Evolutionary conservation across 35 echinoderm and acorn worm species (phyloP).

Genomic region (Chiridota heheva): DNA sequence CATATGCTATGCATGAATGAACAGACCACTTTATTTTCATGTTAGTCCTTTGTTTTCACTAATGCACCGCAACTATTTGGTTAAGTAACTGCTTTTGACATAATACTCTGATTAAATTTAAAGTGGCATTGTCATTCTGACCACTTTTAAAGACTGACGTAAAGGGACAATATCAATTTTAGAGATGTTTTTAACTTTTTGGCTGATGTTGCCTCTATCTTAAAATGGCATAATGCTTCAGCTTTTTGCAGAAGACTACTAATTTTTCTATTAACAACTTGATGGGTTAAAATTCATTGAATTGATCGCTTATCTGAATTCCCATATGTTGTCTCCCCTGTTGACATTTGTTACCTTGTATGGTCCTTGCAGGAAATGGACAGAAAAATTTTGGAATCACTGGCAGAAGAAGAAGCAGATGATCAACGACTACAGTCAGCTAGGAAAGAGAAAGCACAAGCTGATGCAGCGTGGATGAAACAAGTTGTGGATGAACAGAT

Average conservation of each 20-base stretch:
- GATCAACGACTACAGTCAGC: conserved; percentile 67
- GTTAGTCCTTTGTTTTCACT: neutral
- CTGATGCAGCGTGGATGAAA: conserved; percentile 98
- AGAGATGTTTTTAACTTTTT: too few species aligned
- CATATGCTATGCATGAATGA: neutral
- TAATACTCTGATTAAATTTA: neutral
- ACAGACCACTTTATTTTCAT: neutral
- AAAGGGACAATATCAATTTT: too few species aligned
- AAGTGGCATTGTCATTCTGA: too few species aligned
- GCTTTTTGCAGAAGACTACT: too few species aligned
- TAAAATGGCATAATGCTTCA: too few species aligned
- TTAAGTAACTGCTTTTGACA: neutral
- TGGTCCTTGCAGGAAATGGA: conserved; percentile 74
- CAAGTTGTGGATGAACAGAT: conserved; percentile 96
- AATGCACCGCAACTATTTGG: neutral
- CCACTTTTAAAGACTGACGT: too few species aligned
- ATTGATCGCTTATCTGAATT: too few species aligned
- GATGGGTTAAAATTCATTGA: too few species aligned
- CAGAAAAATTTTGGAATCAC: conserved; percentile 80
- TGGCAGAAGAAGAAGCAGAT: conserved; percentile 72
- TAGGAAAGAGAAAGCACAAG: conserved; percentile 80
- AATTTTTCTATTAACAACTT: too few species aligned
- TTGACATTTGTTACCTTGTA: too few species aligned
- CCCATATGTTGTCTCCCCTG: too few species aligned
- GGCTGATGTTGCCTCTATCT: too few species aligned